Evolutionary conservation across 2,113 vertebrate genomes (phyloP).

Genomic region (Sinocyclocheilus anophthalmus): DNA sequence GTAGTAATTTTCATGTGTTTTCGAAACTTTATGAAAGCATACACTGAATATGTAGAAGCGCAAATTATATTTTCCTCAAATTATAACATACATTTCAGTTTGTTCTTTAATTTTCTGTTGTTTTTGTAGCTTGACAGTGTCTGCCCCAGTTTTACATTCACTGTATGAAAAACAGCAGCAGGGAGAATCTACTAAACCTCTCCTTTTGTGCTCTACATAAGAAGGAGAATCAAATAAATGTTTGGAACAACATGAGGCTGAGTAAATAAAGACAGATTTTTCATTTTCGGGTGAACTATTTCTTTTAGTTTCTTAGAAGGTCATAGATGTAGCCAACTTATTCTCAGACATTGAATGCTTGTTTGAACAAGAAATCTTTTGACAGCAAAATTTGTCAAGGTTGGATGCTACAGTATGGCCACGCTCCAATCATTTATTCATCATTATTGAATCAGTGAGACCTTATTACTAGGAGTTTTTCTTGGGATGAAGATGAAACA

Average conservation of each 20-base stretch:
- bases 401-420: background rate
- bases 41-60: background rate
- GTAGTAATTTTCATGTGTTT: background rate
- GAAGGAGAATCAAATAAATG: background rate
- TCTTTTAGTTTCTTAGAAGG: background rate
- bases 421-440: background rate
- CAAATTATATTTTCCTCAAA: background rate
- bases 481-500: background rate
- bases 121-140: background rate
- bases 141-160: background rate
- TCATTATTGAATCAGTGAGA: conserved; percentile 7
- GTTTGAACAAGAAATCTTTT: conserved; percentile 8
- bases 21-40: background rate
- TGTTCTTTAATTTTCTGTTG: background rate
- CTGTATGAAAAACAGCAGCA: background rate
- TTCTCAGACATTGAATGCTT: background rate
- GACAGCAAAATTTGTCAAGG: background rate
- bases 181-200: background rate
- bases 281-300: background rate
- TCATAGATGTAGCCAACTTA: background rate
- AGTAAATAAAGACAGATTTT: background rate
- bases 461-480: background rate
- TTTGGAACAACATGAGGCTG: background rate
- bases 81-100: background rate
- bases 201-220: background rate